phyloP scores from a whole-genome alignment of 2,797 vertebrate genomes.

The Gila robusta region DNA sequence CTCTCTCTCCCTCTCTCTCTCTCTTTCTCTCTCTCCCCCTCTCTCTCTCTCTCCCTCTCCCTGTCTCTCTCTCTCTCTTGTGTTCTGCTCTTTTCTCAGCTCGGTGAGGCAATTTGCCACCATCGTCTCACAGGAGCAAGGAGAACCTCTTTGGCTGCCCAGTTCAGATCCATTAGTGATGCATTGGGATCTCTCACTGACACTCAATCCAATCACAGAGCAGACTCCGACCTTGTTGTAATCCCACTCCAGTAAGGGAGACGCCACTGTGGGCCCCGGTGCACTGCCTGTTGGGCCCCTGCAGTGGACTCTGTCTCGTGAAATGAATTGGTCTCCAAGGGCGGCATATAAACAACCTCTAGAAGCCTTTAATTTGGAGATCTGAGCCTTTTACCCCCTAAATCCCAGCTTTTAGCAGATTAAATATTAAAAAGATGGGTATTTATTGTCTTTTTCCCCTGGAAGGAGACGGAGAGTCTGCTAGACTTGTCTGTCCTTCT shows the following conservation, averaged over 20 bases:
- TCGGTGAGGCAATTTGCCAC: conserved; percentile 39
- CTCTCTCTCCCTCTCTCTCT: not conserved
- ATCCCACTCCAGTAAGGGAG: conserved; percentile 64
- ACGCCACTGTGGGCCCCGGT: conserved; percentile 54
- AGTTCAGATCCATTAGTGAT: conserved; percentile 64
- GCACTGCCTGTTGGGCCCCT: conserved; percentile 52
- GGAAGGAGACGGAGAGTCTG: conserved; percentile 51
- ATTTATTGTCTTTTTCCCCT: conserved; percentile 66
- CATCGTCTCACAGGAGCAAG: conserved; percentile 52
- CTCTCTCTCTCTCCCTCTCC: not conserved
- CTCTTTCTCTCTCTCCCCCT: not conserved
- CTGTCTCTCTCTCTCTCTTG: not conserved
- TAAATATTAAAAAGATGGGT: conserved; percentile 70
- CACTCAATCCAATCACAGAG: conserved; percentile 63
- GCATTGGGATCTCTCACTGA: conserved; percentile 62
- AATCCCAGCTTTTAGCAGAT: conserved; percentile 69
- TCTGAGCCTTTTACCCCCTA: conserved; percentile 62
- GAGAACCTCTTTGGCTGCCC: conserved; percentile 33
- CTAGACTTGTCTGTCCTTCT: conserved; percentile 24
- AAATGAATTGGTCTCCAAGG: conserved; percentile 65
- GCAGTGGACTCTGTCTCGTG: conserved; percentile 52
- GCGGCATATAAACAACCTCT: conserved; percentile 58
- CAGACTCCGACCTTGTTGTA: conserved; percentile 62
- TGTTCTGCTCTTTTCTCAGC: conserved; percentile 26
- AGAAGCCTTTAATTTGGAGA: conserved; percentile 66